phyloP scores from a whole-genome alignment of 2,888 invertebrate species.

The Mesopsocus fuscifrons region DNA sequence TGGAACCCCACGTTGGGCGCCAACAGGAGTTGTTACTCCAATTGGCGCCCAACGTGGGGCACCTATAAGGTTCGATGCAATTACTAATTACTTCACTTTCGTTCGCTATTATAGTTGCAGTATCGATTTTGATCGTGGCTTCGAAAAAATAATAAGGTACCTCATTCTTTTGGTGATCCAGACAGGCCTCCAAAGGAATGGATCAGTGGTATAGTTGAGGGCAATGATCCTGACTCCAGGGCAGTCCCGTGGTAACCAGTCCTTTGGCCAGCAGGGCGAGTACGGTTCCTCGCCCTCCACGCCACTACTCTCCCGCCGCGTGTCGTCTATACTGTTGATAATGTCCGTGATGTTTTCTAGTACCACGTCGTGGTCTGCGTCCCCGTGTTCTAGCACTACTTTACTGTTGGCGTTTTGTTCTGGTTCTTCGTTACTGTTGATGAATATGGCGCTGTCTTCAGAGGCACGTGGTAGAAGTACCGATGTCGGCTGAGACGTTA shows the following conservation, averaged over 20 bases:
- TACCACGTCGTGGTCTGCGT: background rate
- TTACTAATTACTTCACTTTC: no score
- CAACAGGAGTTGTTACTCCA: no score
- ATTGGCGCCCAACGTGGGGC: no score
- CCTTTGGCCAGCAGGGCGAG: constrained; percentile 77
- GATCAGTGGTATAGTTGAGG: constrained; percentile 71
- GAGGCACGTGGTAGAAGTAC: no score
- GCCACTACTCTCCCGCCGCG: constrained; percentile 21
- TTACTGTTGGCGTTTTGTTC: no score
- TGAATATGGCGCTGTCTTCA: background rate
- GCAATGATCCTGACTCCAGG: constrained; percentile 58
- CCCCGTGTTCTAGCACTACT: background rate
- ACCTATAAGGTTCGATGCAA: no score
- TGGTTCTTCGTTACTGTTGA: no score
- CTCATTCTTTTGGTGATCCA: constrained; percentile 49
- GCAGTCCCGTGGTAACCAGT: constrained; percentile 75
- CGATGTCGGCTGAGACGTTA: background rate
- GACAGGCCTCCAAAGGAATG: constrained; percentile 52
- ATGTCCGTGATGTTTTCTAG: constrained; percentile 7
- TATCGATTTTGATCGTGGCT: background rate
- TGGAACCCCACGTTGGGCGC: no score
- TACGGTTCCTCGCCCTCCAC: constrained; percentile 26
- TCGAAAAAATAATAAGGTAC: constrained; percentile 21
- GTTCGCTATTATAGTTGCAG: no score
- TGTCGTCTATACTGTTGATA: constrained; percentile 3